phyloP scores from a whole-genome alignment of 2,797 vertebrate genomes.

The Coilia nasus region DNA sequence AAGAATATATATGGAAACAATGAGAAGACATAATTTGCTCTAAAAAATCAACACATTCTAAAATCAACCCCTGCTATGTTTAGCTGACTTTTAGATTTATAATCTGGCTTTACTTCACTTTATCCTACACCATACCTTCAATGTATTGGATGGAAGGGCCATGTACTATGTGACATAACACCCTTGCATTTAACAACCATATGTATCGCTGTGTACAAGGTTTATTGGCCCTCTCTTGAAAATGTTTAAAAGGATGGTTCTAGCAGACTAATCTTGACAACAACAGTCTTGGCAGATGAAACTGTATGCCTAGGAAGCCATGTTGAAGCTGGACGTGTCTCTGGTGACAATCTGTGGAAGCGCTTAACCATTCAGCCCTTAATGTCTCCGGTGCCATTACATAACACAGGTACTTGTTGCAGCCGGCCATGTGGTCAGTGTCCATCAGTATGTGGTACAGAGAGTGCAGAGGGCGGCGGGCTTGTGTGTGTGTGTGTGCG shows the following conservation, averaged over 20 bases:
- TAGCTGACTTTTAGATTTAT: not conserved
- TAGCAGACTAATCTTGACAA: slow-evolving; percentile 45
- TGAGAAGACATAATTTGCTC: not conserved
- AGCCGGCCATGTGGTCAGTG: slow-evolving; percentile 9
- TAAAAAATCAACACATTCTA: not conserved
- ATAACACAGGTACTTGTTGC: slow-evolving; percentile 17
- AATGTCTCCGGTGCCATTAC: slow-evolving; percentile 1
- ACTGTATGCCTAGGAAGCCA: slow-evolving; percentile 33
- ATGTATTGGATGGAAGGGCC: not conserved
- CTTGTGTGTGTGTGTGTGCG: no score
- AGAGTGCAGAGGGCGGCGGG: slow-evolving; percentile 9
- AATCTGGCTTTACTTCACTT: not conserved
- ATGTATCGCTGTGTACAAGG: slow-evolving; percentile 49
- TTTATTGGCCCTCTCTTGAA: slow-evolving; percentile 40
- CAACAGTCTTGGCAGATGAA: slow-evolving; percentile 41
- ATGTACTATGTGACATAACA: slow-evolving; percentile 14
- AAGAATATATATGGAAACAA: not conserved
- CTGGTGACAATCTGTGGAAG: slow-evolving; percentile 35
- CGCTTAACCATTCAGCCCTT: slow-evolving; percentile 24
- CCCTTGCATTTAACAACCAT: slow-evolving; percentile 34
- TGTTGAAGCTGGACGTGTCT: slow-evolving; percentile 31
- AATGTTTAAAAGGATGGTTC: slow-evolving; percentile 46
- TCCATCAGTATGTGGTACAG: slow-evolving; percentile 23
- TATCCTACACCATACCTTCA: not conserved
- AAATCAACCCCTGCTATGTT: not conserved